These are phyloP conservation scores for Pandemis corylana DNA, from an alignment of 2,888 invertebrate genomes.

Conservation along the genomic window DNA sequence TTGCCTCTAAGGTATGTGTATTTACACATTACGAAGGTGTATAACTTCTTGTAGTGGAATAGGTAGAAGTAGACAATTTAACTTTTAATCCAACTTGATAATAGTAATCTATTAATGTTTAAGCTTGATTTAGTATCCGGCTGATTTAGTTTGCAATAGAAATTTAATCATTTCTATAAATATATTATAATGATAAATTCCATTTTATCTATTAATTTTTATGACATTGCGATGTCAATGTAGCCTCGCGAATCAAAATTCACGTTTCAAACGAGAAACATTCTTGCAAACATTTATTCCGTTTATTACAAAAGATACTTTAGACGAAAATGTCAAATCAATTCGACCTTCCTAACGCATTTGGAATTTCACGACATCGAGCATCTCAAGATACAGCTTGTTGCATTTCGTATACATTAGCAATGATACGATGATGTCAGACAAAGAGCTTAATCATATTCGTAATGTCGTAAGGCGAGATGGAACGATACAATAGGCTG, in stretches of 20 bases:
- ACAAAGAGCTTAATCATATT: slow-evolving; percentile 81
- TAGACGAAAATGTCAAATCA: slow-evolving; percentile 33
- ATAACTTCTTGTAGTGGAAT: background rate
- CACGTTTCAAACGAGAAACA: background rate
- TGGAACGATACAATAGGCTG: slow-evolving; percentile 79
- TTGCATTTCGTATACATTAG: slow-evolving; percentile 32
- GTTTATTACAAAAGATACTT: slow-evolving; percentile 28
- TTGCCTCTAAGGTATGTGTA: no score
- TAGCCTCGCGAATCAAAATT: background rate
- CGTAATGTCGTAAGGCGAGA: slow-evolving; percentile 78
- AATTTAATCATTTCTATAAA: no score
- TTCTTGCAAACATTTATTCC: slow-evolving; percentile 20
- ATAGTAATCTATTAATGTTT: no score
- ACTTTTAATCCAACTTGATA: no score
- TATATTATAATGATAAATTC: background rate
- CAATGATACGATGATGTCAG: slow-evolving; percentile 66
- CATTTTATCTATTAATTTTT: background rate
- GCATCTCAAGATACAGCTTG: background rate
- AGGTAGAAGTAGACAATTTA: background rate
- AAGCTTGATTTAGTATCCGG: no score
- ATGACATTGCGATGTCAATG: background rate
- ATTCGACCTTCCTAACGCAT: slow-evolving; percentile 31
- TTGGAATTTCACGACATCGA: slow-evolving; percentile 28
- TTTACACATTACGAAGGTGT: no score
- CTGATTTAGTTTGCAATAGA: no score